These are phyloP conservation scores for Polydrusus pterygomalis DNA, from an alignment of 2,888 invertebrate species.

Conservation along the genomic window DNA sequence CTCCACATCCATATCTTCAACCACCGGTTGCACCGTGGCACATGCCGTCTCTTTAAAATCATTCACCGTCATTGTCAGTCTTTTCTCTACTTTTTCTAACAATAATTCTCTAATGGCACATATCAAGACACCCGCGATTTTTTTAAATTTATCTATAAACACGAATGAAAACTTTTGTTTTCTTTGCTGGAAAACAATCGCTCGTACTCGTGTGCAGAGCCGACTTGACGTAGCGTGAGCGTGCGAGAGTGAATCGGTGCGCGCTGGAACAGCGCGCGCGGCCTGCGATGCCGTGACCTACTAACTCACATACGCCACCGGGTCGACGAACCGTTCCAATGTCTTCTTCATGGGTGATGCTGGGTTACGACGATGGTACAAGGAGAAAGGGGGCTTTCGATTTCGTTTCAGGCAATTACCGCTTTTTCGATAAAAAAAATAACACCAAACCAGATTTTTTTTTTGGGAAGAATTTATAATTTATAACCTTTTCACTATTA, in stretches of 20 bases:
- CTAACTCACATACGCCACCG: conserved; percentile 72
- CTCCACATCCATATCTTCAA: conserved; percentile 67
- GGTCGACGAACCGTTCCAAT: conserved; percentile 70
- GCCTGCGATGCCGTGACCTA: conserved; percentile 67
- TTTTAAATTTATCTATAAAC: conserved; percentile 24
- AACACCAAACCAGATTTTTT: too few relatives aligned
- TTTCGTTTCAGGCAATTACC: conserved; percentile 36
- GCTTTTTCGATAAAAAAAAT: too few relatives aligned
- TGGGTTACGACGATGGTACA: conserved; percentile 51
- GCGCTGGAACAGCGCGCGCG: conserved; percentile 48
- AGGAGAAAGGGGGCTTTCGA: conserved; percentile 62
- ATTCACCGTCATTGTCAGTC: conserved; percentile 74
- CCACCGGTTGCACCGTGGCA: conserved; percentile 68
- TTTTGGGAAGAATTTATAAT: too few relatives aligned
- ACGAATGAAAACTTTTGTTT: conserved; percentile 33
- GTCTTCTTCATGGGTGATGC: conserved; percentile 58
- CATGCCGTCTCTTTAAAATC: conserved; percentile 75
- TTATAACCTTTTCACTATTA: too few relatives aligned
- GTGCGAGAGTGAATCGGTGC: conserved; percentile 54
- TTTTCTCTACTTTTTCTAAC: conserved; percentile 22
- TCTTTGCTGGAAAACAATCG: conserved; percentile 47
- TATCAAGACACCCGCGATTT: conserved; percentile 17
- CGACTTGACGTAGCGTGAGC: conserved; percentile 55
- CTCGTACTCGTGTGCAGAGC: conserved; percentile 42
- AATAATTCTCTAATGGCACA: conserved; percentile 31